Base-by-base conservation (phyloP, 1,140 invertebrate species). In the Dinothrombium tinctorium region DNA sequence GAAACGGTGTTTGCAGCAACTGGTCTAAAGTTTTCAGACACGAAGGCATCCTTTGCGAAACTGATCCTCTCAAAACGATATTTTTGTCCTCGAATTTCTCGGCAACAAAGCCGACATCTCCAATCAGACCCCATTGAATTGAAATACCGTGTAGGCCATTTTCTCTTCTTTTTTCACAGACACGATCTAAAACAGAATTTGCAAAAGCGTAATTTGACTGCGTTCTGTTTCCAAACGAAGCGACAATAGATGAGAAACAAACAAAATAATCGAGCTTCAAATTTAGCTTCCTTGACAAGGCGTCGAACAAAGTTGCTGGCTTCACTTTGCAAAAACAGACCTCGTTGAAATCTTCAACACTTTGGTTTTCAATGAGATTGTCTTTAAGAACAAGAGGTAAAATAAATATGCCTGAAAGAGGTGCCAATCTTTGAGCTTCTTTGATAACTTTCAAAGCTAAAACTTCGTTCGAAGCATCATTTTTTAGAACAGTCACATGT, bases 91-190 rank as follows among this genome's bases (percentile, higher is more conserved):
- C 33, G 2, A 36, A 2, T 36, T 36, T 36, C 92, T 49, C 69
- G 73, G 4, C 94, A 61, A 25, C 74, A 21, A 95, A 62, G 42
- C 89, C 90, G 17, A 95, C 90, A 59, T 96, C 89, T 46, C 84
- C 89, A 51, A 96, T 82, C 31, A 84, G 84, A 48, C 90, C 90
- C 87, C 89, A 96, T 58, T 96, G 89, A 47, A 96, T 83, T 19
- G 87, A 82, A n/a, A 89, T 52, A 44, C 59, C 66, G 53, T 55
- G 76, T 26, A 86, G 53, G 3, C 66, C 80, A 53, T 72, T 70
- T 33, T 48, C 40, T 25, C 50, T 49, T 45, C 66, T 52, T 26
- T 56, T 46, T 47, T 68, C 64, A 37, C 64, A 61, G 14, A 68
- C 74, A 38, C 86, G 69, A 59, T 95, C 89, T 84, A 94, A 92